Evolutionary conservation across 1,140 invertebrate genomes (phyloP).

Genomic region (Scaptomyza pallida): DNA sequence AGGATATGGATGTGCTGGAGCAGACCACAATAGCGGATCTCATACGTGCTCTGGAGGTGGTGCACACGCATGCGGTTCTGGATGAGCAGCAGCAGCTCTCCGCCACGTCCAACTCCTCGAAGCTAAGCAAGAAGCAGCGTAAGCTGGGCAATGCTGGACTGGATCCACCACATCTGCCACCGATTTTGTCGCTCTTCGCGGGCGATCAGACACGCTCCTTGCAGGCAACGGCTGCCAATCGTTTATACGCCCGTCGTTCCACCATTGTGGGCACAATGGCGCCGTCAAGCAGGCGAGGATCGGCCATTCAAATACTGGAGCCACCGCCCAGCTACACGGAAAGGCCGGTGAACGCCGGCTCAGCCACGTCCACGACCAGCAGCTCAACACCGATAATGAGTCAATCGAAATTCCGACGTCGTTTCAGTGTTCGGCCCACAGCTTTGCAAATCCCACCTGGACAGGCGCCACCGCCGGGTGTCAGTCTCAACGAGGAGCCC

Average conservation of each 20-base stretch:
- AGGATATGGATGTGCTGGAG: slow-evolving; percentile 88
- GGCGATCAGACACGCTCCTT: slow-evolving; percentile 61
- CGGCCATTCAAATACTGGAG: slow-evolving; percentile 56
- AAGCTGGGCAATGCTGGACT: slow-evolving; percentile 86
- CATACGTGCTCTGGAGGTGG: slow-evolving; percentile 87
- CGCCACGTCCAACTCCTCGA: not conserved
- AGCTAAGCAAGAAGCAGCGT: slow-evolving; percentile 74
- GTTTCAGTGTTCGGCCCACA: slow-evolving; percentile 80
- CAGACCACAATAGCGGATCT: slow-evolving; percentile 91
- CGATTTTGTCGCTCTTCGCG: slow-evolving; percentile 72
- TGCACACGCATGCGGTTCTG: slow-evolving; percentile 84
- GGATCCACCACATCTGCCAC: slow-evolving; percentile 81
- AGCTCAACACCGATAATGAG: slow-evolving; percentile 1
- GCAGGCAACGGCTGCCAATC: slow-evolving; percentile 68
- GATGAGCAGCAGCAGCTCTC: slow-evolving; percentile 60
- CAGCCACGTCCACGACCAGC: slow-evolving; percentile 7
- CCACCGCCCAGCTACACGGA: slow-evolving; percentile 78
- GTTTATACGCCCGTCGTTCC: slow-evolving; percentile 72
- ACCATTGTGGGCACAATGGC: slow-evolving; percentile 79
- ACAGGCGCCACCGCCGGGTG: slow-evolving; percentile 74
- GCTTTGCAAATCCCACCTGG: slow-evolving; percentile 80
- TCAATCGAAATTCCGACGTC: slow-evolving; percentile 71
- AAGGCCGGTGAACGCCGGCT: slow-evolving; percentile 10
- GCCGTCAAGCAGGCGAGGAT: slow-evolving; percentile 19
- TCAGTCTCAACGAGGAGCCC: slow-evolving; percentile 42